A percentile compares a stretch with the other conserved stretches of the same genome.
phyloP scores from a whole-genome alignment of 2,113 vertebrate genomes.

The Tautogolabrus adspersus region DNA sequence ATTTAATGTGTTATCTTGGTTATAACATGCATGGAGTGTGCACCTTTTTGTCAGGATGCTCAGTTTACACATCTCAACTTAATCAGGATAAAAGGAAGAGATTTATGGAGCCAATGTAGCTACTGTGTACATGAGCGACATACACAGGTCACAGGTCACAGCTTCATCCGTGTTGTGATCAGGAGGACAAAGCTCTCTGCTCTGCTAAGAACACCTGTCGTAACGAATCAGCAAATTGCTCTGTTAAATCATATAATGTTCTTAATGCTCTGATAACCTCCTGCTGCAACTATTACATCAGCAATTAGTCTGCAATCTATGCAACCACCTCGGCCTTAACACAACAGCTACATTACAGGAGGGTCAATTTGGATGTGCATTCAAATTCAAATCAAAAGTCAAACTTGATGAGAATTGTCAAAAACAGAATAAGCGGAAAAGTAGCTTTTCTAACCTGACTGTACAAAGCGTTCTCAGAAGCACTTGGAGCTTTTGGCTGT shows the following conservation, averaged over 20 bases:
- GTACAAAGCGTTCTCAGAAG: constrained; percentile 22
- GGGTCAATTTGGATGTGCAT: constrained; percentile 21
- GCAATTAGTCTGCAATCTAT: neutral
- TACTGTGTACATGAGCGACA: neutral
- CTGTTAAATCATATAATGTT: constrained; percentile 23
- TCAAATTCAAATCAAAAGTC: constrained; percentile 50
- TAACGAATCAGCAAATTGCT: neutral
- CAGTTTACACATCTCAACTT: constrained; percentile 8
- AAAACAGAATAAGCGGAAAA: constrained; percentile 8
- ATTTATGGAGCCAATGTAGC: constrained; percentile 18
- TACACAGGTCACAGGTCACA: constrained; percentile 4
- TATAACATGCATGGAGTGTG: constrained; percentile 40
- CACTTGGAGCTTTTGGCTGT: constrained; percentile 21
- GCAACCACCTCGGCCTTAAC: too few species aligned
- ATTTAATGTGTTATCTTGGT: constrained; percentile 24
- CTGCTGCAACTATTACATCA: constrained; percentile 32
- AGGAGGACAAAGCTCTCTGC: constrained; percentile 5
- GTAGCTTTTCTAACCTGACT: constrained; percentile 24
- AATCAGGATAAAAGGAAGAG: constrained; percentile 39
- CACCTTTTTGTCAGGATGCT: constrained; percentile 13
- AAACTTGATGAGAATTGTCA: constrained; percentile 29
- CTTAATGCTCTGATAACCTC: constrained; percentile 25
- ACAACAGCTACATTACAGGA: constrained; percentile 27
- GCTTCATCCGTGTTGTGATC: constrained; percentile 12
- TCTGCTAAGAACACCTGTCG: constrained; percentile 14